Percentiles rank a stretch among this genome's conserved stretches.
phyloP scores from a whole-genome alignment of 2,113 vertebrate species.

The Lepus americanus region DNA sequence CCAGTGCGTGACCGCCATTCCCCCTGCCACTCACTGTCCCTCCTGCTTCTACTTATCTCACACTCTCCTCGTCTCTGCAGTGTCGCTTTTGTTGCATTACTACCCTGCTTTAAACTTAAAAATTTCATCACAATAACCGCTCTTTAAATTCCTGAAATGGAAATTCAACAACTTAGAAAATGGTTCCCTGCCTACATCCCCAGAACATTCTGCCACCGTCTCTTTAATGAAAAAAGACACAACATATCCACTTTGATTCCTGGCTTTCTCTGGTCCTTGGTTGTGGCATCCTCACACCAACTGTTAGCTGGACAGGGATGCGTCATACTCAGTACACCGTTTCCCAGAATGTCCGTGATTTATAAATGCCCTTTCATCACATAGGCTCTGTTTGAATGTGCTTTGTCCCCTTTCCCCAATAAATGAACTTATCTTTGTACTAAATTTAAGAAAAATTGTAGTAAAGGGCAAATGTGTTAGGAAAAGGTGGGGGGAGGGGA shows the following conservation, averaged over 20 bases:
- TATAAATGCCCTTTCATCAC: background rate
- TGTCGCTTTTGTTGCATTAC: background rate
- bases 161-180: background rate
- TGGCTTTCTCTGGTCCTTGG: background rate
- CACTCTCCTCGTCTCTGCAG: background rate
- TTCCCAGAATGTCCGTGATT: background rate
- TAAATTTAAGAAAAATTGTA: too few species aligned
- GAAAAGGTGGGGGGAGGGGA: too few species aligned
- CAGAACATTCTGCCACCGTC: background rate
- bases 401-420: background rate
- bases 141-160: background rate
- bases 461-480: too few species aligned
- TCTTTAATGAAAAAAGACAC: background rate
- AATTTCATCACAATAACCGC: background rate
- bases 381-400: background rate
- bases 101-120: background rate
- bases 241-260: rapidly evolving
- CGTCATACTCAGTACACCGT: background rate
- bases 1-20: background rate
- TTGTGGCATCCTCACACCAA: background rate
- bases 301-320: background rate
- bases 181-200: too few species aligned
- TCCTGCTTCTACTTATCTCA: background rate
- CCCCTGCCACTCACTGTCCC: too few species aligned
- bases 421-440: background rate